Conservation (phyloP, 92 coral and sea anemone species). For the Zoanthus sociatus region DNA sequence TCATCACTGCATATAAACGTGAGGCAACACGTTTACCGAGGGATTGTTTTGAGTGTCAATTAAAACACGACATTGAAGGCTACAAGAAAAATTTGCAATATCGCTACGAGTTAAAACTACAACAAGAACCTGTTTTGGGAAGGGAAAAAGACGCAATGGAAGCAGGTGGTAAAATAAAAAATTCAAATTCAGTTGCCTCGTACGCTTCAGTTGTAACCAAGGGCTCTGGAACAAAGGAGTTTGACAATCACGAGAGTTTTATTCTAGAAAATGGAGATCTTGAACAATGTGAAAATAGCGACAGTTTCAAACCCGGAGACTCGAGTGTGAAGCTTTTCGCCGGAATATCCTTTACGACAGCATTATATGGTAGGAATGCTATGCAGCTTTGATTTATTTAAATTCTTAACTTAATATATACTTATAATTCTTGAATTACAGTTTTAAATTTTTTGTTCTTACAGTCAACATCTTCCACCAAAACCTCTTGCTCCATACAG, state of each 20-base stretch:
- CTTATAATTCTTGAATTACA: too few species aligned
- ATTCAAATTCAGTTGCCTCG: conserved; percentile 45
- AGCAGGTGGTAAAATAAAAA: conserved; percentile 59
- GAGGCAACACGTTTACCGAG: conserved; percentile 65
- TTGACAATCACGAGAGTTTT: conserved; percentile 15
- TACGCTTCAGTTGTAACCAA: conserved; percentile 89
- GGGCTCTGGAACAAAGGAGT: conserved; percentile 61
- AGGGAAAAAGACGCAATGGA: conserved; percentile 44
- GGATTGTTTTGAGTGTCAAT: conserved; percentile 90
- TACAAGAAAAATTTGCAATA: conserved; percentile 84
- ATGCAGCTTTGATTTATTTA: not conserved
- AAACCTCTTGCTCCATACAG: too few species aligned
- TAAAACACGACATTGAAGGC: conserved; percentile 79
- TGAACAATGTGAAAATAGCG: conserved; percentile 11
- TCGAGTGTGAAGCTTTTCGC: conserved; percentile 7
- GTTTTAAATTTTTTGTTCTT: too few species aligned
- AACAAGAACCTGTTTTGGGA: conserved; percentile 89
- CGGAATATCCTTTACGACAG: conserved; percentile 19
- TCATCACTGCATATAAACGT: conserved; percentile 71
- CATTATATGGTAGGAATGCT: conserved; percentile 26
- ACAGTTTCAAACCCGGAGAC: conserved; percentile 5
- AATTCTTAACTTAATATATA: not conserved
- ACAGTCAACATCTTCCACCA: too few species aligned
- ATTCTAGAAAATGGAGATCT: not conserved
- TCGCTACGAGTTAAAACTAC: conserved; percentile 82